These are phyloP conservation scores for Calycopis cecrops DNA, from an alignment of 1,140 invertebrate species.

Conservation along the genomic window DNA sequence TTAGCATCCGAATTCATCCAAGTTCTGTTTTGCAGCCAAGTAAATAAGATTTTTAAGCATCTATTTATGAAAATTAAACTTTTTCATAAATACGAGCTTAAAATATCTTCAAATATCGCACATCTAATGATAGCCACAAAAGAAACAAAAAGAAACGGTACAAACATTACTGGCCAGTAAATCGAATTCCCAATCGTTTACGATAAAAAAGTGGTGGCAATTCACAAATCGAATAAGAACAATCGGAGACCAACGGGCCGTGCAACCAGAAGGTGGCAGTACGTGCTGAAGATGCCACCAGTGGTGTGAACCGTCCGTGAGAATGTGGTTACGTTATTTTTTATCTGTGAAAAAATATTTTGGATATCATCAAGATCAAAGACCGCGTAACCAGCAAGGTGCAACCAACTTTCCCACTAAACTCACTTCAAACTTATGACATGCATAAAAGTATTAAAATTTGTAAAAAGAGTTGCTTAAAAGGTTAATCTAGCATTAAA, in stretches of 20 bases:
- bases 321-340: conserved; percentile 44
- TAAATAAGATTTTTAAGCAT: too few relatives aligned
- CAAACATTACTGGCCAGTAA: conserved; percentile 28
- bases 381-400: too few relatives aligned
- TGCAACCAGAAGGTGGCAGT: conserved; percentile 45
- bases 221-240: conserved; percentile 37
- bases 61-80: too few relatives aligned
- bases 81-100: too few relatives aligned
- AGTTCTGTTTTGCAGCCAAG: too few relatives aligned
- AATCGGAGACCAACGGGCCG: conserved; percentile 46
- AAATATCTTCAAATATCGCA: too few relatives aligned
- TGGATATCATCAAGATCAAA: conserved; percentile 6
- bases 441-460: too few relatives aligned
- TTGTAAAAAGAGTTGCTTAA: too few relatives aligned
- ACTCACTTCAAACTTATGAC: too few relatives aligned
- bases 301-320: conserved; percentile 55
- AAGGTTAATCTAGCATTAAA: too few relatives aligned
- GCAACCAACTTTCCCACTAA: too few relatives aligned
- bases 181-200: conserved; percentile 32
- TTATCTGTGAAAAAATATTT: conserved; percentile 17
- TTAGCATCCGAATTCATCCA: too few relatives aligned
- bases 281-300: conserved; percentile 29
- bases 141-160: conserved; percentile 20
- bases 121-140: conserved; percentile 3
- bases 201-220: conserved; percentile 26